A percentile compares a stretch with the other conserved stretches of the same genome.
Evolutionary conservation across 2,113 vertebrate species (phyloP).

Genomic region (Scortum barcoo): DNA sequence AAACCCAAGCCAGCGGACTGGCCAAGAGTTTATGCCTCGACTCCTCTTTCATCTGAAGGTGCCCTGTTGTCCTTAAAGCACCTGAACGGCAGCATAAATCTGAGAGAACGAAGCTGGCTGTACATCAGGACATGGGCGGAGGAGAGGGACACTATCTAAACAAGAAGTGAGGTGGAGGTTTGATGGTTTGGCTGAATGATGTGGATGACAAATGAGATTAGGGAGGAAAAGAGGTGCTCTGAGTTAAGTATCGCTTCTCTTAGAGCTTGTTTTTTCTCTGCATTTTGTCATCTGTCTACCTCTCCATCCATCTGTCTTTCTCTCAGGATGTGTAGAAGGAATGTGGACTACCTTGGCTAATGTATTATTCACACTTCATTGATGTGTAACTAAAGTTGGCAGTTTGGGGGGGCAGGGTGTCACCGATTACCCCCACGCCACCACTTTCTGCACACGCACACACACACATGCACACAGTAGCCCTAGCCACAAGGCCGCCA

Average conservation of each 20-base stretch:
- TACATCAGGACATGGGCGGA: constrained; percentile 9
- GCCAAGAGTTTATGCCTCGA: constrained; percentile 28
- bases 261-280: background rate
- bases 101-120: background rate
- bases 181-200: constrained; percentile 31
- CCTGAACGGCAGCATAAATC: constrained; percentile 35
- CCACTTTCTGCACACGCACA: constrained; percentile 38
- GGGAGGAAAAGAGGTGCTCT: background rate
- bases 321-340: constrained; percentile 51
- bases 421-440: constrained; percentile 73
- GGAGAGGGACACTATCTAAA: constrained; percentile 1
- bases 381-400: constrained; percentile 85
- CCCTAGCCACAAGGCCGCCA: constrained; percentile 65
- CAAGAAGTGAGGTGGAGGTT: constrained; percentile 46
- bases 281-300: constrained; percentile 38
- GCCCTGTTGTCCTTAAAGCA: constrained; percentile 46
- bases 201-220: constrained; percentile 21
- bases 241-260: constrained; percentile 15
- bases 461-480: constrained; percentile 45
- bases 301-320: constrained; percentile 30
- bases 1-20: constrained; percentile 15
- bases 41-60: constrained; percentile 49
- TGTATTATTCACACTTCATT: constrained; percentile 85
- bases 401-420: constrained; percentile 67
- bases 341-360: constrained; percentile 71